Evolutionary conservation across 2,113 vertebrate species (phyloP).

Genomic region (Ardeotis arabs): DNA sequence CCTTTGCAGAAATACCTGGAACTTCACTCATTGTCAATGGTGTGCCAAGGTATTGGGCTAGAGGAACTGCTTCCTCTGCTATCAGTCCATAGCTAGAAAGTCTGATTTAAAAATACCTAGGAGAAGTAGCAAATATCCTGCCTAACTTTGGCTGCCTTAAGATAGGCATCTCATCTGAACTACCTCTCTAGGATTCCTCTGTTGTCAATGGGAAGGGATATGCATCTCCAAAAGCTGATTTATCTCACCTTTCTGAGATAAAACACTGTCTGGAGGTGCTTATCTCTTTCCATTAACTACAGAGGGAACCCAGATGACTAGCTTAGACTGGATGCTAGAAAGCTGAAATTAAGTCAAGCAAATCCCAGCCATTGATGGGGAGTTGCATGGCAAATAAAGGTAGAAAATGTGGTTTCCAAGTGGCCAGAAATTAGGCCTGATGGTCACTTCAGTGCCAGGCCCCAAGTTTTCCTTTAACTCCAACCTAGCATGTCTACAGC

Average conservation of each 20-base stretch:
- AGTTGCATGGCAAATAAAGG: background rate
- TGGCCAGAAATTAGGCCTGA: background rate
- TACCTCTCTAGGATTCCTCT: background rate
- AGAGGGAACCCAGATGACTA: background rate
- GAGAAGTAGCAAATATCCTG: background rate
- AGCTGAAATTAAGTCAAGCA: background rate
- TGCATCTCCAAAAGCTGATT: background rate
- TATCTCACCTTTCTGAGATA: constrained; percentile 11
- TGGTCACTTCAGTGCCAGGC: background rate
- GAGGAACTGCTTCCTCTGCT: background rate
- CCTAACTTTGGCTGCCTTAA: background rate
- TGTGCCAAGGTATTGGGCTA: background rate
- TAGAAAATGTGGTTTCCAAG: background rate
- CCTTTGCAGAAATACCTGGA: background rate
- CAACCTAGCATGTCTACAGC: background rate
- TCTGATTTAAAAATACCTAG: background rate
- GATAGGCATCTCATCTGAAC: background rate
- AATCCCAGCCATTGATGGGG: background rate
- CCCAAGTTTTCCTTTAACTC: background rate
- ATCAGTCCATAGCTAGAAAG: background rate
- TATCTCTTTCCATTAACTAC: background rate
- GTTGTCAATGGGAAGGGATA: background rate
- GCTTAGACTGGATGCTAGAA: background rate
- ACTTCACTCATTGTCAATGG: background rate
- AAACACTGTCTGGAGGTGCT: background rate